A percentile compares a stretch with the other conserved stretches of the same genome.
phyloP scores from a whole-genome alignment of 2,888 invertebrate genomes.

The Agonopterix alstromeriana region DNA sequence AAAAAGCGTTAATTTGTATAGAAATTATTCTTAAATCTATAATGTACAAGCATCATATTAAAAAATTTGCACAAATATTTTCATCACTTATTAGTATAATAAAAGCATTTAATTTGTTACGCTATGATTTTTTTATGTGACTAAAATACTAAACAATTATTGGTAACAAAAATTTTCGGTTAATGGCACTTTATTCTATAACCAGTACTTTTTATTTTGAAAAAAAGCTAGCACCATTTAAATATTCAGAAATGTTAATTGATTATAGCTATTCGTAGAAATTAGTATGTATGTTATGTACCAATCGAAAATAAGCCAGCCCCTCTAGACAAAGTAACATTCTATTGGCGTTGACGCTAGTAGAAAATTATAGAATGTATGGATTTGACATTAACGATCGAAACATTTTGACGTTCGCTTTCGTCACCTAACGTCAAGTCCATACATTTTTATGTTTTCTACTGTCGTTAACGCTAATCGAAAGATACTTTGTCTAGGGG shows the following conservation, averaged over 20 bases:
- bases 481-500: too few species aligned
- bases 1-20: too few species aligned
- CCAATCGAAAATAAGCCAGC: too few species aligned
- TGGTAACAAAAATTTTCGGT: constrained; percentile 11
- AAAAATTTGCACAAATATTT: neutral
- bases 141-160: constrained; percentile 5
- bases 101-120: neutral
- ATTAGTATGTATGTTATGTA: neutral
- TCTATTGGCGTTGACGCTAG: too few species aligned
- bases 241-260: neutral
- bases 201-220: neutral
- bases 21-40: too few species aligned
- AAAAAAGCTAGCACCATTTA: neutral
- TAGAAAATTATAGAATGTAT: too few species aligned
- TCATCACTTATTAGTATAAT: neutral
- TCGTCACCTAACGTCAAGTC: too few species aligned
- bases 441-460: too few species aligned
- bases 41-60: neutral
- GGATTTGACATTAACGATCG: too few species aligned
- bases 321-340: too few species aligned
- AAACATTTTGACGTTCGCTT: too few species aligned
- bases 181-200: neutral
- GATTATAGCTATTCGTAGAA: neutral
- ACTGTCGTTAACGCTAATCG: too few species aligned
- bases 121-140: constrained; percentile 1